Percentiles rank a stretch among this genome's conserved stretches.
Conservation (phyloP, 1,140 invertebrate species). For the Ridgeia piscesae region DNA sequence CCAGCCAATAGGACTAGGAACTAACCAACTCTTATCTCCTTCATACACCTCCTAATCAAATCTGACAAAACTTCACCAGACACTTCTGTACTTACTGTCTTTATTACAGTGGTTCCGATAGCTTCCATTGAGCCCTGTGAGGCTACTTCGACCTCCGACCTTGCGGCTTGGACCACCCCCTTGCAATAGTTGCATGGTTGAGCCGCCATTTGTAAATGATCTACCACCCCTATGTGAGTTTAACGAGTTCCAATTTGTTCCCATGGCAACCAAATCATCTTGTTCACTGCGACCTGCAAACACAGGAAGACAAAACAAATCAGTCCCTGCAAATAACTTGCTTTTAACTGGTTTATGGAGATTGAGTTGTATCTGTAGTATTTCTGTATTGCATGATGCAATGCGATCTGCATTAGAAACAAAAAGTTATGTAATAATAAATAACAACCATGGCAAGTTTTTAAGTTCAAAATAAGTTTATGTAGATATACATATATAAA, state of each 20-base stretch:
- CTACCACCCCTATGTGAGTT: background rate
- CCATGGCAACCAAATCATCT: background rate
- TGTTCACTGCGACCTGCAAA: background rate
- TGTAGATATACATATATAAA: background rate
- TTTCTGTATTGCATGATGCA: background rate
- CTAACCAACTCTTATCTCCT: too few relatives aligned
- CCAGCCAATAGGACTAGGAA: too few relatives aligned
- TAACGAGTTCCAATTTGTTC: background rate
- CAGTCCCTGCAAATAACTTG: background rate
- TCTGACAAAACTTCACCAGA: background rate
- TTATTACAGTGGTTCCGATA: background rate
- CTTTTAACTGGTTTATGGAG: background rate
- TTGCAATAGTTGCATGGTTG: background rate
- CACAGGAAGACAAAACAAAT: background rate
- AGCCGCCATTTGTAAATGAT: background rate
- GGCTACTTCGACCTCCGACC: background rate
- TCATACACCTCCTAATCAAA: too few relatives aligned
- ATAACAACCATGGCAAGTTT: background rate
- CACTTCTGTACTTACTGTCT: background rate
- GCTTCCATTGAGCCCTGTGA: background rate
- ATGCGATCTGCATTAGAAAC: background rate
- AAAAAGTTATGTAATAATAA: background rate
- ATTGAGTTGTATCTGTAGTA: background rate
- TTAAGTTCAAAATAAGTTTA: background rate
- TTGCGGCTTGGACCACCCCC: background rate